Evolutionary conservation across 2,797 vertebrate species (phyloP).

Genomic region (Gambusia yucatana): DNA sequence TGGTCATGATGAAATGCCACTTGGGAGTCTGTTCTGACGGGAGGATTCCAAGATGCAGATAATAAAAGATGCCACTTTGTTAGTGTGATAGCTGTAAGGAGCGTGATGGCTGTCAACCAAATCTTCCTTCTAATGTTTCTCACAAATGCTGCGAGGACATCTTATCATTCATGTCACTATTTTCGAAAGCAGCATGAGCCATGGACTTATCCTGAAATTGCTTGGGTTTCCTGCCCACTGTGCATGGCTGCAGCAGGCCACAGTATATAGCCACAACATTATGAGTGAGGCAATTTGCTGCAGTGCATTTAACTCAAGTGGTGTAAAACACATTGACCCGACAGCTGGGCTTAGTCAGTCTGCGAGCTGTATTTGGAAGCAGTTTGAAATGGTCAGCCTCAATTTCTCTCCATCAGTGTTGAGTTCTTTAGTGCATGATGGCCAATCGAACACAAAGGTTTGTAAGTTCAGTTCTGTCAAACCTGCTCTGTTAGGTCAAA

Average conservation of each 20-base stretch:
- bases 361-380: slow-evolving; percentile 56
- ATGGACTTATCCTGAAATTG: slow-evolving; percentile 46
- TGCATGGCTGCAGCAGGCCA: slow-evolving; percentile 25
- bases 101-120: slow-evolving; percentile 69
- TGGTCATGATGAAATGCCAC: slow-evolving; percentile 86
- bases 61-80: slow-evolving; percentile 69
- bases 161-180: slow-evolving; percentile 61
- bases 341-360: slow-evolving; percentile 64
- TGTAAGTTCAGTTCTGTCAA: slow-evolving; percentile 33
- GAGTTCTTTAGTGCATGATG: slow-evolving; percentile 56
- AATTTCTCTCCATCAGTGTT: slow-evolving; percentile 60
- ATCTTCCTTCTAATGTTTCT: slow-evolving; percentile 52
- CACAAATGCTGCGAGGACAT: slow-evolving; percentile 60
- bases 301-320: slow-evolving; percentile 70
- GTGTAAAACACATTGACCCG: slow-evolving; percentile 70
- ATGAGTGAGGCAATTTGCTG: slow-evolving; percentile 64
- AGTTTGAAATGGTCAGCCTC: slow-evolving; percentile 65
- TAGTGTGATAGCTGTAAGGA: slow-evolving; percentile 64
- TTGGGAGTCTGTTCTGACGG: slow-evolving; percentile 74
- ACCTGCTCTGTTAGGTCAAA: slow-evolving; percentile 44
- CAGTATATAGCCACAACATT: slow-evolving; percentile 39
- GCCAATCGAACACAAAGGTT: slow-evolving; percentile 52
- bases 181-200: slow-evolving; percentile 36
- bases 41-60: slow-evolving; percentile 73
- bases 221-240: slow-evolving; percentile 34